Percentiles rank a stretch among this genome's conserved stretches.
Evolutionary conservation across 2,888 invertebrate species (phyloP).

Genomic region (Nineta flava): DNA sequence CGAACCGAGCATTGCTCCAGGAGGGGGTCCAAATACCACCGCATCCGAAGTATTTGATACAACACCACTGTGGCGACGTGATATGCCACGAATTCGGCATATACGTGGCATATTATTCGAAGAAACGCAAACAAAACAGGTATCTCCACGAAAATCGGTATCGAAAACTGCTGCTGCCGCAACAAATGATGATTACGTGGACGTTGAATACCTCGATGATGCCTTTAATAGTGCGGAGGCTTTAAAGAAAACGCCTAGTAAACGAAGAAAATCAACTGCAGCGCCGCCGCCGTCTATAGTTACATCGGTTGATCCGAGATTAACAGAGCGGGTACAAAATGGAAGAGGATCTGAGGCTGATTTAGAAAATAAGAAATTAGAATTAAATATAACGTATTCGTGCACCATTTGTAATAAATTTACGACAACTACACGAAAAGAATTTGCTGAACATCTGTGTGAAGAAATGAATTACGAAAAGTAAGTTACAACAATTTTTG

Average conservation of each 20-base stretch:
- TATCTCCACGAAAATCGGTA: not conserved
- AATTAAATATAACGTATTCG: slow-evolving; percentile 15
- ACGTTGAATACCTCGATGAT: too few species aligned
- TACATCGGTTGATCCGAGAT: slow-evolving; percentile 1
- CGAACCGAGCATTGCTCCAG: not conserved
- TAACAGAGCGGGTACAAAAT: slow-evolving; percentile 6
- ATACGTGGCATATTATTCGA: slow-evolving; percentile 44
- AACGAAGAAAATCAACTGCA: slow-evolving; percentile 8
- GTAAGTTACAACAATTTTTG: slow-evolving; percentile 27
- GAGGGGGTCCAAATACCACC: slow-evolving; percentile 3
- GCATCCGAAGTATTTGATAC: slow-evolving; percentile 31
- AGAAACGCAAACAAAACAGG: slow-evolving; percentile 21
- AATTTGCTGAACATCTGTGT: slow-evolving; percentile 50
- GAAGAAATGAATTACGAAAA: slow-evolving; percentile 49
- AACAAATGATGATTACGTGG: too few species aligned
- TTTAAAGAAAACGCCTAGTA: slow-evolving; percentile 5
- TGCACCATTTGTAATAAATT: slow-evolving; percentile 46
- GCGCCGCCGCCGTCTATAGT: not conserved
- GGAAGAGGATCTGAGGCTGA: slow-evolving; percentile 4
- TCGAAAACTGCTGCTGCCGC: too few species aligned
- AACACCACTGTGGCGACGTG: slow-evolving; percentile 43
- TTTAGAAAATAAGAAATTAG: not conserved
- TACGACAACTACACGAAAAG: slow-evolving; percentile 35
- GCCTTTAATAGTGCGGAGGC: too few species aligned
- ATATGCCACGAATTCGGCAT: slow-evolving; percentile 37